A percentile compares a stretch with the other conserved stretches of the same genome.
These are phyloP conservation scores for Dryoscopus gambensis DNA, from an alignment of 2,113 vertebrate species.

Conservation along the genomic window DNA sequence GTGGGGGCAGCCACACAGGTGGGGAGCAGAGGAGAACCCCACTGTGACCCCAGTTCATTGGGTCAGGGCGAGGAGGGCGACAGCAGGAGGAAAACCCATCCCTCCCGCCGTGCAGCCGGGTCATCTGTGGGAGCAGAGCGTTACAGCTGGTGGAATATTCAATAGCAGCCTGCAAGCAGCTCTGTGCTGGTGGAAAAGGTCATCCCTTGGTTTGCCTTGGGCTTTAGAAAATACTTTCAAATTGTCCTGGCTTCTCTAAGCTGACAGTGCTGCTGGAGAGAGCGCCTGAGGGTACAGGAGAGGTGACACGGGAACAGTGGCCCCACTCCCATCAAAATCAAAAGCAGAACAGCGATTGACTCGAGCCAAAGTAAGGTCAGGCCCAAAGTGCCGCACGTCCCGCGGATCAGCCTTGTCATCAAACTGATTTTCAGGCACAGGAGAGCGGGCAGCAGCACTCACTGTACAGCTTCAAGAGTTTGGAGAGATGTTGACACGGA, in stretches of 20 bases:
- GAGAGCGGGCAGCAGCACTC: not conserved
- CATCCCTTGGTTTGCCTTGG: not conserved
- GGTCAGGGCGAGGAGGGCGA: not conserved
- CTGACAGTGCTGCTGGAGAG: constrained; percentile 24
- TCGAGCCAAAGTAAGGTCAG: not conserved
- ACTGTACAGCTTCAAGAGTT: not conserved
- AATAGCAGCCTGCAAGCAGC: not conserved
- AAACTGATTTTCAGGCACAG: not conserved
- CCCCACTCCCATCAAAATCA: not conserved
- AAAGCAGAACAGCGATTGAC: not conserved
- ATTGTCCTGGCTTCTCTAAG: not conserved
- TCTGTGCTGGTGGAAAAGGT: constrained; percentile 23
- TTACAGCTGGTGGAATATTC: not conserved
- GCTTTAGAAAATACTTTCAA: constrained; percentile 16
- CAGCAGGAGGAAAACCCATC: not conserved
- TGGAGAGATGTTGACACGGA: not conserved
- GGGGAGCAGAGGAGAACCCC: not conserved
- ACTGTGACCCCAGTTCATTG: not conserved
- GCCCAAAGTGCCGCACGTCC: not conserved
- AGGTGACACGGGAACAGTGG: not conserved
- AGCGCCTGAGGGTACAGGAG: not conserved
- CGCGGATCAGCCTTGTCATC: not conserved
- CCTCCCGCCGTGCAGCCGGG: not conserved
- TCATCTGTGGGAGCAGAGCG: not conserved
- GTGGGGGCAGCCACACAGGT: not conserved